Evolutionary conservation across 1,140 invertebrate species (phyloP).

Genomic region (Neotoxoptera formosana): DNA sequence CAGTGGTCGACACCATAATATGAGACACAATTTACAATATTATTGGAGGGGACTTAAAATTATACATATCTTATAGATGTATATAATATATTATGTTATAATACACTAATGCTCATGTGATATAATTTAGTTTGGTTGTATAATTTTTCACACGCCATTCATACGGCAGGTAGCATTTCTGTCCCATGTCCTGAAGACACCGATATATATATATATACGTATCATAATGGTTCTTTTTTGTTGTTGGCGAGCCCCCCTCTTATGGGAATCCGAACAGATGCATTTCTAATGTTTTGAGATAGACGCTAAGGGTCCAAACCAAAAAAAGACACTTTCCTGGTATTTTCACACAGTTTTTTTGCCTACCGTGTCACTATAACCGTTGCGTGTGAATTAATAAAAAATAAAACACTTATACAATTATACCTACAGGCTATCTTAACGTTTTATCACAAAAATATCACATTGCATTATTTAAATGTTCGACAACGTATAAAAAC

Average conservation of each 20-base stretch:
- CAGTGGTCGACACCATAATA: neutral
- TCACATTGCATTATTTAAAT: neutral
- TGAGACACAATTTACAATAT: neutral
- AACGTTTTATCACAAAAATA: neutral
- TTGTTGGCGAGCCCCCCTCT: constrained; percentile 18
- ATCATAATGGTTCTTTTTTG: constrained; percentile 49
- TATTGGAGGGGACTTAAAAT: neutral
- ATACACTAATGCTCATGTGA: neutral
- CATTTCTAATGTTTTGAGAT: constrained; percentile 27
- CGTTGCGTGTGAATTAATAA: neutral
- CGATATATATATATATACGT: neutral
- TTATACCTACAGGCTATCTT: neutral
- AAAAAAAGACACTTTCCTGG: constrained; percentile 37
- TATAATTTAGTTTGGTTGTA: constrained; percentile 32
- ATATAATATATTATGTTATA: neutral
- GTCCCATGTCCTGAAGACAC: constrained; percentile 34
- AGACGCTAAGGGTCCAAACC: constrained; percentile 21
- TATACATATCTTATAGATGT: neutral
- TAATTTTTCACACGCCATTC: constrained; percentile 49
- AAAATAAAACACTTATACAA: neutral
- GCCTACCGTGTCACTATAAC: neutral
- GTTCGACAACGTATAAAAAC: neutral
- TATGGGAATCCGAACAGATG: constrained; percentile 53
- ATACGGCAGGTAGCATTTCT: constrained; percentile 36
- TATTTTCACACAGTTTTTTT: constrained; percentile 45